Conservation (phyloP, 2,888 invertebrate species). For the Drosophila conformis region DNA sequence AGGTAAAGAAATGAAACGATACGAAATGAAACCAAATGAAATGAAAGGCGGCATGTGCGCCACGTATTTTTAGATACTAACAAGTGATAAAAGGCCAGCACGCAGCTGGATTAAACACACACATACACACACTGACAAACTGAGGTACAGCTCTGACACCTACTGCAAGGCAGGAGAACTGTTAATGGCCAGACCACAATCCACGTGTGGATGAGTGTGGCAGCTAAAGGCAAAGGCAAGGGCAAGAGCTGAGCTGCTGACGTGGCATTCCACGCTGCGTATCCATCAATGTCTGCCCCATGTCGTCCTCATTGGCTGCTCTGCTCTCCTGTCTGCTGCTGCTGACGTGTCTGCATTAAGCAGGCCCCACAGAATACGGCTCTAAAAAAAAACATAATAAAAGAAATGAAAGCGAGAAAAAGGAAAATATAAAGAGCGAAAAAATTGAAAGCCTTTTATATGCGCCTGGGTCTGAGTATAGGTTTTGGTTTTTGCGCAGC, state of each 20-base stretch:
- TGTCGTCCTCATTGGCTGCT: constrained; percentile 45
- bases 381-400: constrained; percentile 21
- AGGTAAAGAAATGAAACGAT: constrained; percentile 58
- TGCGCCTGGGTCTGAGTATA: constrained; percentile 30
- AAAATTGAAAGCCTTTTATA: constrained; percentile 75
- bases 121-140: constrained; percentile 51
- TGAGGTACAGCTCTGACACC: constrained; percentile 64
- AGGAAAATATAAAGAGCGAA: constrained; percentile 5
- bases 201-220: constrained; percentile 33
- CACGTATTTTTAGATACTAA: constrained; percentile 78
- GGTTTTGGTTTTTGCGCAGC: constrained; percentile 2
- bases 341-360: constrained; percentile 77
- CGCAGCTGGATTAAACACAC: constrained; percentile 51
- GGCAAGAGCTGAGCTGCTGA: constrained; percentile 57
- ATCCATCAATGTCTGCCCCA: constrained; percentile 77
- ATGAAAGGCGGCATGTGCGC: constrained; percentile 72
- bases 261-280: constrained; percentile 71
- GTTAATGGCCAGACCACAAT: constrained; percentile 59
- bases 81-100: constrained; percentile 77
- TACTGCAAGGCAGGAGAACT: constrained; percentile 31
- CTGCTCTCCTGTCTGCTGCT: constrained; percentile 52
- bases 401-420: constrained; percentile 14
- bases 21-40: constrained; percentile 56
- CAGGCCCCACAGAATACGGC: constrained; percentile 45
- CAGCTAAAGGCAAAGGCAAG: constrained; percentile 37